A percentile compares a stretch with the other conserved stretches of the same genome.
These are phyloP conservation scores for Diploptera punctata DNA, from an alignment of 2,888 invertebrate genomes.

Conservation along the genomic window DNA sequence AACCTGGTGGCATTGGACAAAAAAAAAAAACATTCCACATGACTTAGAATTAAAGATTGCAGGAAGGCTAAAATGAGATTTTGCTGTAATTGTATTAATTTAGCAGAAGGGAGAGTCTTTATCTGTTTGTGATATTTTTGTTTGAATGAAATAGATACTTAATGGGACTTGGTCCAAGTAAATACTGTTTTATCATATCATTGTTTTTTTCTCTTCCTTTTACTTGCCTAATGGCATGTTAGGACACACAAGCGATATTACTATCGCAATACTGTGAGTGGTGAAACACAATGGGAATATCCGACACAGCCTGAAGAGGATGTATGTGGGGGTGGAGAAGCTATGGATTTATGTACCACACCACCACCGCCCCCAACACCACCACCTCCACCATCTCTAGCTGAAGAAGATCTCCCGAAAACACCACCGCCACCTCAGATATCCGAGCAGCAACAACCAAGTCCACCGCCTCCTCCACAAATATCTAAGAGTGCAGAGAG, in stretches of 20 bases:
- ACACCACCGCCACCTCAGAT: slow-evolving; percentile 20
- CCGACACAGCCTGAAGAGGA: slow-evolving; percentile 50
- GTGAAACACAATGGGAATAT: slow-evolving; percentile 70
- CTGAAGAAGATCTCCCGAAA: slow-evolving; percentile 31
- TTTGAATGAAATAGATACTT: background rate
- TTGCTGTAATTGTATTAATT: background rate
- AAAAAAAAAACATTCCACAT: no score
- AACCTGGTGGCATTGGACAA: no score
- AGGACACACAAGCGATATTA: slow-evolving; percentile 72
- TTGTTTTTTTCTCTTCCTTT: slow-evolving; percentile 25
- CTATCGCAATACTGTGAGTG: slow-evolving; percentile 66
- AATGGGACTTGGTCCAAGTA: slow-evolving; percentile 3
- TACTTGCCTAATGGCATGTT: slow-evolving; percentile 45
- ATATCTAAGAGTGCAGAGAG: background rate
- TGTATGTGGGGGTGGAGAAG: slow-evolving; percentile 37
- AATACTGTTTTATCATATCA: slow-evolving; percentile 33
- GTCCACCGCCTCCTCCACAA: slow-evolving; percentile 14
- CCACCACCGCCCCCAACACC: slow-evolving; percentile 44
- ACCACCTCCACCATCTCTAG: slow-evolving; percentile 49
- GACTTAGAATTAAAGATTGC: no score
- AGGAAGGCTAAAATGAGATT: background rate
- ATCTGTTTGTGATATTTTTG: slow-evolving; percentile 22
- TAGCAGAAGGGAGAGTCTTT: background rate
- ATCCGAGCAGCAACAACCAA: slow-evolving; percentile 40
- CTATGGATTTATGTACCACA: slow-evolving; percentile 42